Base-by-base conservation (phyloP, 2,888 invertebrate genomes). In the Pharmacophagus antenor region DNA sequence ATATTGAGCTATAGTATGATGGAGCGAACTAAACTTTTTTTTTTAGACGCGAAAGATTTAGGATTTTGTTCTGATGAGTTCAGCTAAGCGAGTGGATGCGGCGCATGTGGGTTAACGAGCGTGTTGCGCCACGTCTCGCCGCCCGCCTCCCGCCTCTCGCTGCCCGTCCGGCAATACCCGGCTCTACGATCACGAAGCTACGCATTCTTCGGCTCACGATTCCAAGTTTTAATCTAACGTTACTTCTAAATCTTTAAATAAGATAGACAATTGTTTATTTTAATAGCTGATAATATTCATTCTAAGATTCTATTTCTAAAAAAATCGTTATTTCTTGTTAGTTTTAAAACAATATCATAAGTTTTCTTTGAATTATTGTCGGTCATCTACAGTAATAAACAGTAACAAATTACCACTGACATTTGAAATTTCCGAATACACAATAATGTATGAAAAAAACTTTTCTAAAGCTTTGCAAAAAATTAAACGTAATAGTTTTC, bases 101-200 rank as follows among this genome's bases (percentile, higher is more conserved):
- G 70, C 71, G 79, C 79, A 85, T 85, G 85, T 86, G 84, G 86
- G 86, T 85, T 86, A 86, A 85, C 87, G 87, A 87, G 82, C 74
- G 37, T 27, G 51, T 60, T 69, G 48, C 64, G 74, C 84, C 85
- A 81, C 84, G 80, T 76, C 82, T 79, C 67, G 64, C 61, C 61
- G 65, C 63, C 50, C 63, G 63, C 68, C 62, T 59, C 56, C 57
- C 62, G 56, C 61, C 66, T n/a, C n/a, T n/a, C 64, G 61, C 69
- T 53, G 67, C 68, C 63, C 56, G 63, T 65, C 64, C 63, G 55
- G 58, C 64, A 63, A 61, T 54, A 49, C 61, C 47, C 20, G 66
- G 64, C 72, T 73, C 72, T 71, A 69, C 71, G 71, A 74, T 71
- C 73, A 72, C 71, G 71, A 75, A 50, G 60, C 50, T 68, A 61